A percentile compares a stretch with the other conserved stretches of the same genome.
phyloP scores from a whole-genome alignment of 2,113 vertebrate genomes.

The Antennarius striatus region DNA sequence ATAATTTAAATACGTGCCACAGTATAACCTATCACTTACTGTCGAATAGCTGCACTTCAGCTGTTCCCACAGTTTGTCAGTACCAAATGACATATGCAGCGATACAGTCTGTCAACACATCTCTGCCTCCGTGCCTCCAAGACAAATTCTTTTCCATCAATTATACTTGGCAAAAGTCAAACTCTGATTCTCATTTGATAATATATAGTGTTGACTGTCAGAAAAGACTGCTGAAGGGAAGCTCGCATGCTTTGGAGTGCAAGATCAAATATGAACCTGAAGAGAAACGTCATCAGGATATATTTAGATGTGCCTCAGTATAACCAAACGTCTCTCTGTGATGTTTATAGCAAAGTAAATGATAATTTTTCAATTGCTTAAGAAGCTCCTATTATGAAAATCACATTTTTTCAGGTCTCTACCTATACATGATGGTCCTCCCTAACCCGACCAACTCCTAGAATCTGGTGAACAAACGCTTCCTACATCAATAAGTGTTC shows the following conservation, averaged over 20 bases:
- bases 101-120: constrained; percentile 32
- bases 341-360: too few species aligned
- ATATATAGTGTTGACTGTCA: background rate
- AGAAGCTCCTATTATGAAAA: too few species aligned
- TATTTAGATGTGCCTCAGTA: background rate
- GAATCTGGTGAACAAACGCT: too few species aligned
- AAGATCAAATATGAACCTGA: constrained; percentile 17
- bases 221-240: background rate
- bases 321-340: too few species aligned
- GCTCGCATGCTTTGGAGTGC: background rate
- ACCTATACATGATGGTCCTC: too few species aligned
- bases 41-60: background rate
- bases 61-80: constrained; percentile 23
- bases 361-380: too few species aligned
- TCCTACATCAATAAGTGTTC: too few species aligned
- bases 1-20: background rate
- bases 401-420: too few species aligned
- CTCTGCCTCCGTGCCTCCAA: constrained; percentile 29
- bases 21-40: background rate
- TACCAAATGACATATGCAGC: background rate
- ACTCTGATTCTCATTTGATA: constrained; percentile 15
- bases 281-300: background rate
- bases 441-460: too few species aligned
- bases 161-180: constrained; percentile 20
- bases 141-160: constrained; percentile 41